phyloP scores from a whole-genome alignment of 2,888 invertebrate species.

The Heliconius hortense region DNA sequence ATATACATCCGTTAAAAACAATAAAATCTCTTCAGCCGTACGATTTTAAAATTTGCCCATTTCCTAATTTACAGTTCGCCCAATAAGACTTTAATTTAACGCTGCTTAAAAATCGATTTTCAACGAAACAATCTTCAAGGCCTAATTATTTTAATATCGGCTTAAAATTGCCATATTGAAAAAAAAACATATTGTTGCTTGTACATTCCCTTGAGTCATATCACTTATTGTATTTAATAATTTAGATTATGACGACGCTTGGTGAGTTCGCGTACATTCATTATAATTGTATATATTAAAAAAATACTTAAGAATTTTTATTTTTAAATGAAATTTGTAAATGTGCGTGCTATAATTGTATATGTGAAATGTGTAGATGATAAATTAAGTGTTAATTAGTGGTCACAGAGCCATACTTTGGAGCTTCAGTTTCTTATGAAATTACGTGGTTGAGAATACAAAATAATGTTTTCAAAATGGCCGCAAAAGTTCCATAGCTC shows the following conservation, averaged over 20 bases:
- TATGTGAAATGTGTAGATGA: constrained; percentile 57
- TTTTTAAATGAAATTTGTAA: constrained; percentile 66
- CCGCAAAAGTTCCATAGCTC: constrained; percentile 5
- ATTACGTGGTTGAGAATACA: neutral
- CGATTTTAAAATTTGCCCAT: constrained; percentile 37
- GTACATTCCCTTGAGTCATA: constrained; percentile 72
- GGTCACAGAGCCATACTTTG: constrained; percentile 34
- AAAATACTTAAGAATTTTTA: constrained; percentile 51
- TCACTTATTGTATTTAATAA: constrained; percentile 64
- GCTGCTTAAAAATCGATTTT: constrained; percentile 40
- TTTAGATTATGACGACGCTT: constrained; percentile 60
- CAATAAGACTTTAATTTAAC: constrained; percentile 38
- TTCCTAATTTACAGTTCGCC: constrained; percentile 35
- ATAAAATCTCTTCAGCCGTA: constrained; percentile 25
- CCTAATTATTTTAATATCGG: constrained; percentile 44
- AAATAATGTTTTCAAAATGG: neutral
- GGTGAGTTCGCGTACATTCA: constrained; percentile 53
- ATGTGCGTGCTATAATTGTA: constrained; percentile 76
- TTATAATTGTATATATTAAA: constrained; percentile 47
- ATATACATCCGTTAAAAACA: neutral
- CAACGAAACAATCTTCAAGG: constrained; percentile 41
- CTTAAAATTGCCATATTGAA: constrained; percentile 38
- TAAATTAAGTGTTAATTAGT: constrained; percentile 37
- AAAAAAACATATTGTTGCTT: constrained; percentile 48
- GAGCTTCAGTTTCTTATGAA: constrained; percentile 24